phyloP scores from a whole-genome alignment of 1,140 invertebrate species.

The Ceratitis capitata region DNA sequence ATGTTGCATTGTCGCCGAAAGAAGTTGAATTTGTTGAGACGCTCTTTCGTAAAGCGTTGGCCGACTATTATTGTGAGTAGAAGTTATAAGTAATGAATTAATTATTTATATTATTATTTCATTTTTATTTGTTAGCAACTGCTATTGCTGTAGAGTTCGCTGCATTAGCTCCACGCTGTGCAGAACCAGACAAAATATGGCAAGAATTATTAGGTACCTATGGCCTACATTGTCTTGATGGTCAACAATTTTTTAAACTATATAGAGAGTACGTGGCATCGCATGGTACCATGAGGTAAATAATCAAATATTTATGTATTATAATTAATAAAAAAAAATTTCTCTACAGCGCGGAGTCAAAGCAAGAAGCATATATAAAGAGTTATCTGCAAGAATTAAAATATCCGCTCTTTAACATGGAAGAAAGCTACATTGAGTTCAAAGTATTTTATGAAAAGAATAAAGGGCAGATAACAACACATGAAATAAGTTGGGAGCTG shows the following conservation, averaged over 20 bases:
- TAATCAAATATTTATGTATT: background rate
- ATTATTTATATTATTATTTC: background rate
- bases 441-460: constrained; percentile 53
- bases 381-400: constrained; percentile 55
- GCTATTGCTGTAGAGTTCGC: constrained; percentile 44
- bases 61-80: constrained; percentile 48
- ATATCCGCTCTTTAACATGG: constrained; percentile 63
- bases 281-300: background rate
- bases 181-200: constrained; percentile 43
- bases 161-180: constrained; percentile 31
- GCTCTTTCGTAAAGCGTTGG: constrained; percentile 45
- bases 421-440: constrained; percentile 64
- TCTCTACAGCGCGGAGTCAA: background rate
- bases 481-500: constrained; percentile 41
- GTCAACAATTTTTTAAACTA: constrained; percentile 44
- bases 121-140: constrained; percentile 38
- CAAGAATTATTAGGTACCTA: constrained; percentile 45
- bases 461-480: constrained; percentile 12
- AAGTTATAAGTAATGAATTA: background rate
- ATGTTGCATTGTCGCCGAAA: constrained; percentile 38
- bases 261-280: constrained; percentile 39
- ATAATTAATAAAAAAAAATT: background rate
- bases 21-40: constrained; percentile 44
- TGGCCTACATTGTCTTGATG: constrained; percentile 44
- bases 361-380: constrained; percentile 51